Base-by-base conservation (phyloP, 2,888 invertebrate genomes). In the Acronicta leporina region DNA sequence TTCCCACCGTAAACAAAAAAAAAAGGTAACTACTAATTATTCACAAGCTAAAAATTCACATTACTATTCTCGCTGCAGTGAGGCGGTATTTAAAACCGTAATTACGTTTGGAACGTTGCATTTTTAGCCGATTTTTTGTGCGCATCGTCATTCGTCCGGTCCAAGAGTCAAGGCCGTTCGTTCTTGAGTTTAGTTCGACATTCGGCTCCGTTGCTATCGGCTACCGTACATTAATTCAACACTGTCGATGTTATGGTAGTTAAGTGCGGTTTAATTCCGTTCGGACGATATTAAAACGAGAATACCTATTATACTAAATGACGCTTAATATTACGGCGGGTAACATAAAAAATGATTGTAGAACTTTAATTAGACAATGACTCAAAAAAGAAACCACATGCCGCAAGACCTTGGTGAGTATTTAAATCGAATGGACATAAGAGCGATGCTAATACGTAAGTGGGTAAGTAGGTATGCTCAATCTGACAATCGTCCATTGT, bases 151-250 rank as follows among this genome's bases (percentile, higher is more conserved):
- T 73, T 67, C 74, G 76, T 68, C 47, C 71, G 61, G 63, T 44
- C 68, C 49, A 58, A 76, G 77, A 84, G 85, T 88, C 89, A 90
- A 90, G 90, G 90, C 75, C 87, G 83, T 81, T 75, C 52, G 50
- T 63, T 65, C 65, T 63, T 51, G 51, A 68, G 63, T 53, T 58
- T 66, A 55, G 49, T 64, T 67, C 54, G 40, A 54, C 50, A 67
- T 76, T 76, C 70, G 68, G 63, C 62, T 77, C 75, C 69, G 79
- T 78, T 79, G 72, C 79, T 73, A 77, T 68, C 71, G 76, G 82
- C 83, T 80, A 81, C 84, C 57, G 79, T 77, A 55, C 48, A 62
- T 67, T 64, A 68, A 75, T 63, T 65, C 56, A 60, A 68, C 53
- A 58, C 75, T 63, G 73, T 74, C 79, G 73, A 77, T 80, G n/a